Evolutionary conservation across 2,797 vertebrate species (phyloP), one percentile per base, ranked within the genome.

Genomic region (Tokudaia tokunoshimensis): DNA sequence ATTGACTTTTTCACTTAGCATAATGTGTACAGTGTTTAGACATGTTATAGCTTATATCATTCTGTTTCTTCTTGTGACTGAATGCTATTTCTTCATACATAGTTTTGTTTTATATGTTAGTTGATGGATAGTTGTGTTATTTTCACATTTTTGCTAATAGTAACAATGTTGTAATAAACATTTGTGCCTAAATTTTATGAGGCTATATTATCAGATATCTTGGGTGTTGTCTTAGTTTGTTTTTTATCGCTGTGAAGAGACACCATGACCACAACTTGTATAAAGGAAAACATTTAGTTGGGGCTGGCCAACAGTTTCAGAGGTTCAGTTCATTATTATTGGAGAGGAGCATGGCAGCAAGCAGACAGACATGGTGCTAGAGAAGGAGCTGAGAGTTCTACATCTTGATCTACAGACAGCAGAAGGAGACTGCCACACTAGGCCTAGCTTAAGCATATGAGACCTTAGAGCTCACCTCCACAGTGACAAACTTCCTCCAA

Each of bases 21-120:
- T 31, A 59, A 72, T 90, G n/a, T 86, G 72, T 92, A 72, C 5
- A 79, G 47, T 11, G 41, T 82, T 92, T 41, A 78, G 86, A 65
- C 13, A 29, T 92, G 50, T 17, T 41, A 61, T 41, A 61, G 22
- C 20, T 50, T 94, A 22, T 67, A 70, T 84, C 19, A 70, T 41
- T 90, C 76, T n/a, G 41, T 91, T 86, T 26, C 34, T 95, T 94
- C 84, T 91, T 89, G 78, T 85, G 65, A 52, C 11, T 63, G 31
- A 78, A n/a, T 91, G 72, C 19, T 91, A 75, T 92, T 81, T 37
- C 20, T 26, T 63, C 37, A 3, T 78, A 31, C 65, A 26, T 37
- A 70, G 15, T 34, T 70, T 65, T 70, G 67, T n/a, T 52, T 52
- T 72, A 20, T 29, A 22, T 13, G n/a, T 87, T 52, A 75, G 55